These are phyloP conservation scores for Phrynocephalus forsythii DNA, from an alignment of 2,797 vertebrate genomes.

Conservation along the genomic window DNA sequence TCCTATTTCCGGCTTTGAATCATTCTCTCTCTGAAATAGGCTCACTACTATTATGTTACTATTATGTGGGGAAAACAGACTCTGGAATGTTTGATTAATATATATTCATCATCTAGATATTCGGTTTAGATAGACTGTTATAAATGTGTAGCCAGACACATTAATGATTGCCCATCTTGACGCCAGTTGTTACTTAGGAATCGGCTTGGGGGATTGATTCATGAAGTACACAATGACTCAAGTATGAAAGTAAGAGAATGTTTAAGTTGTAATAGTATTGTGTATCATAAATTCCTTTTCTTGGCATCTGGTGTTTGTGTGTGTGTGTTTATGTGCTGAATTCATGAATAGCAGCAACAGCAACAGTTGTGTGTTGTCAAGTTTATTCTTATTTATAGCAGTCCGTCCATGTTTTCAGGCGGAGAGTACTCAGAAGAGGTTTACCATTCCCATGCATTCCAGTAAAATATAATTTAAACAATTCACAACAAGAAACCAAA, in stretches of 20 bases:
- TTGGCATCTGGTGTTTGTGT: background rate
- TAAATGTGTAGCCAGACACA: slow-evolving; percentile 22
- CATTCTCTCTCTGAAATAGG: background rate
- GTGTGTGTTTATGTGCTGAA: background rate
- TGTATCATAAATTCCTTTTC: background rate
- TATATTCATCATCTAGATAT: slow-evolving; percentile 35
- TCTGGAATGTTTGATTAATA: slow-evolving; percentile 42
- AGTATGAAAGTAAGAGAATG: slow-evolving; percentile 22
- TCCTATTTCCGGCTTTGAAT: background rate
- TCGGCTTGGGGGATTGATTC: slow-evolving; percentile 38
- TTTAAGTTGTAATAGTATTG: background rate
- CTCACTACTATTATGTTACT: background rate
- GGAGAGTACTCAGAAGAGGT: too few relatives aligned
- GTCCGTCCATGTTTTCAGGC: too few relatives aligned
- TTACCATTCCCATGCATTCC: background rate
- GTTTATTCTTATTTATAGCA: too few relatives aligned
- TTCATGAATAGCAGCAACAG: too few relatives aligned
- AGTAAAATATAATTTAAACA: slow-evolving; percentile 1
- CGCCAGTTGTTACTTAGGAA: slow-evolving; percentile 45
- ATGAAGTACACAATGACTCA: slow-evolving; percentile 39
- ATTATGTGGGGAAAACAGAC: slow-evolving; percentile 40
- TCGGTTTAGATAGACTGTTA: slow-evolving; percentile 6
- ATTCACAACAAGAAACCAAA: background rate
- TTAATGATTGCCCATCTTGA: slow-evolving; percentile 45
- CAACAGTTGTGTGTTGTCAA: too few relatives aligned